Evolutionary conservation across 2,113 vertebrate genomes (phyloP), one percentile per base, ranked within the genome.

Genomic region (Lichenostomus cassidix): DNA sequence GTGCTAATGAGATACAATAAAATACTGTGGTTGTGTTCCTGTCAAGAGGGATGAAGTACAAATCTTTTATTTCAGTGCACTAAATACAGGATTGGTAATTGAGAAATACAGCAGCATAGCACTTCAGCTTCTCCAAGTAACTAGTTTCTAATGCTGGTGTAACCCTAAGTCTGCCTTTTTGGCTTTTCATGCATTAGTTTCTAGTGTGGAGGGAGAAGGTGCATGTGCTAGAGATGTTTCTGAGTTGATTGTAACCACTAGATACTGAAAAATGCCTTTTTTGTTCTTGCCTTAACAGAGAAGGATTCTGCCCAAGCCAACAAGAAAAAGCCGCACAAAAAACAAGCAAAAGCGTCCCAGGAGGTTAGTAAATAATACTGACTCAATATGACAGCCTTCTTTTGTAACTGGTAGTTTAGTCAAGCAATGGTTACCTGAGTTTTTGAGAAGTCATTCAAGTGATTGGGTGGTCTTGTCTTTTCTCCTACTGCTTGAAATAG

Each of bases 321-420:
- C 99, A 93, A 98, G 99, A 96, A 99, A 99, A 99, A 99, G 99
- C 96, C 99, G 99, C 78, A 99, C 98, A 60, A 99, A 99, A 98
- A 99, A 99, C 95, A 99, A 99, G 98, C 99, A 99, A 88, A 99
- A 99, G 96, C 99, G 99, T 95, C 99, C 99, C 39, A 99, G 99
- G 80, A 99, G 99, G 99, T 99, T 95, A 98, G 97, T 94, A 42
- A 63, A 18, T 56, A 15, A 42, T 37, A 49, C 3, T 62, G 56
- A 41, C 63, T 50, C 27, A 29, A 0, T 63, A 29, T 53, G n/a
- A 42, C 28, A 75, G 15, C 15, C 2, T 6, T 17, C 20, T 41
- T 69, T 58, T 69, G 31, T 83, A 33, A 25, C 25, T 82, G 27
- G 9, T 88, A 22, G 42, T 50, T 86, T 11, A n/a, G 76, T 73